Conservation (phyloP, 1,140 invertebrate genomes). For the Diplogasteroides magnus region DNA sequence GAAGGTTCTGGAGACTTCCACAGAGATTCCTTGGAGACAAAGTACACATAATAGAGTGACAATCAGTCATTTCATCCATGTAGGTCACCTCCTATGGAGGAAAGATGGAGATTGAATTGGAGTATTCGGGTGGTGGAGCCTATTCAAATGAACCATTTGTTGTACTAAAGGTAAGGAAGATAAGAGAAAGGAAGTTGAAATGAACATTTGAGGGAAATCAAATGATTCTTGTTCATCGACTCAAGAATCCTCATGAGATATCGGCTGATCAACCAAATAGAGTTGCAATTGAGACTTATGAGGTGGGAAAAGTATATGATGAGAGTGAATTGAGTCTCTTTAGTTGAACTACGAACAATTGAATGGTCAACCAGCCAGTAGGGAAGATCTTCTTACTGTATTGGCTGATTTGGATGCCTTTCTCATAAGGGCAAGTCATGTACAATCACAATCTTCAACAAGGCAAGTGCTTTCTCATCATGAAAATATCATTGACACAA, state of each 20-base stretch:
- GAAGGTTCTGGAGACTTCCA: slow-evolving; percentile 76
- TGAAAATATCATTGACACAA: no score
- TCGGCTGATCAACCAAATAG: slow-evolving; percentile 40
- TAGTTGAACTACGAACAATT: slow-evolving; percentile 69
- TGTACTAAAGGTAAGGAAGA: slow-evolving; percentile 37
- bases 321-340: background rate
- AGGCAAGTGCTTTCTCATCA: slow-evolving; percentile 39
- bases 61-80: slow-evolving; percentile 1
- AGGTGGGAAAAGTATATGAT: slow-evolving; percentile 28
- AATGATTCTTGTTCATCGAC: slow-evolving; percentile 49
- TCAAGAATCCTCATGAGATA: slow-evolving; percentile 43
- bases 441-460: slow-evolving; percentile 41
- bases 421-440: slow-evolving; percentile 86
- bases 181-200: slow-evolving; percentile 19
- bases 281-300: slow-evolving; percentile 50
- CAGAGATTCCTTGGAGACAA: slow-evolving; percentile 79
- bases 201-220: slow-evolving; percentile 38
- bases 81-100: slow-evolving; percentile 53
- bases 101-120: slow-evolving; percentile 44
- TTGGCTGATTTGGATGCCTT: slow-evolving; percentile 80
- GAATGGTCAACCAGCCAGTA: slow-evolving; percentile 72
- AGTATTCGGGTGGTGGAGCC: slow-evolving; percentile 41
- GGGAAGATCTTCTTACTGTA: slow-evolving; percentile 85
- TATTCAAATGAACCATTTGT: slow-evolving; percentile 43
- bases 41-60: slow-evolving; percentile 57